Evolutionary conservation across 2,888 invertebrate genomes (phyloP).

Genomic region (Andricus quercusramuli): DNA sequence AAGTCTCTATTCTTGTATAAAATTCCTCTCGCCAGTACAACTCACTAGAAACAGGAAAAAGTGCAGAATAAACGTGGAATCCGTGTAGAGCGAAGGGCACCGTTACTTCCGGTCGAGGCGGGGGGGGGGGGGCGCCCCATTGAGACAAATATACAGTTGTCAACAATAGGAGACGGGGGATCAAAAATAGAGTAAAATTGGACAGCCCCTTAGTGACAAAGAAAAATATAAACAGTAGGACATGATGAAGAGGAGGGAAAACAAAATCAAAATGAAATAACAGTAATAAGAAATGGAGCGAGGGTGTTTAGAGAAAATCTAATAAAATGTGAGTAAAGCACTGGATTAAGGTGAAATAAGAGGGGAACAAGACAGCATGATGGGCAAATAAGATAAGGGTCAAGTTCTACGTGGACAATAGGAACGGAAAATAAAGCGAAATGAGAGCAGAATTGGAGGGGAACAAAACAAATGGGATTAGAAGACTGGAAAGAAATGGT

Average conservation of each 20-base stretch:
- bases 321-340: constrained; percentile 27
- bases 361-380: constrained; percentile 11
- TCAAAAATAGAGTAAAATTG: too few species aligned
- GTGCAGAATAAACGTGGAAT: too few species aligned
- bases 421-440: constrained; percentile 17
- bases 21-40: too few species aligned
- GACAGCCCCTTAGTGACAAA: neutral
- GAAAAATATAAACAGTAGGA: neutral
- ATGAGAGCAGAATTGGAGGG: constrained; percentile 15
- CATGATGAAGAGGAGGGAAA: neutral
- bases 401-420: constrained; percentile 20
- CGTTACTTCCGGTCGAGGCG: too few species aligned
- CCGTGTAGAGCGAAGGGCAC: too few species aligned
- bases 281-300: constrained; percentile 16
- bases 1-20: too few species aligned
- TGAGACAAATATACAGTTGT: too few species aligned
- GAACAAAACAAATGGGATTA: constrained; percentile 33
- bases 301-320: constrained; percentile 18
- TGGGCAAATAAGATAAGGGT: constrained; percentile 27
- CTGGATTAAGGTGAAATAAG: neutral
- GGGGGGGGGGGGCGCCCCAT: too few species aligned
- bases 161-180: too few species aligned
- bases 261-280: constrained; percentile 21
- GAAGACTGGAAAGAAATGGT: constrained; percentile 17
- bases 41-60: too few species aligned